phyloP scores from a whole-genome alignment of 2,797 vertebrate genomes.

The Pygocentrus nattereri region DNA sequence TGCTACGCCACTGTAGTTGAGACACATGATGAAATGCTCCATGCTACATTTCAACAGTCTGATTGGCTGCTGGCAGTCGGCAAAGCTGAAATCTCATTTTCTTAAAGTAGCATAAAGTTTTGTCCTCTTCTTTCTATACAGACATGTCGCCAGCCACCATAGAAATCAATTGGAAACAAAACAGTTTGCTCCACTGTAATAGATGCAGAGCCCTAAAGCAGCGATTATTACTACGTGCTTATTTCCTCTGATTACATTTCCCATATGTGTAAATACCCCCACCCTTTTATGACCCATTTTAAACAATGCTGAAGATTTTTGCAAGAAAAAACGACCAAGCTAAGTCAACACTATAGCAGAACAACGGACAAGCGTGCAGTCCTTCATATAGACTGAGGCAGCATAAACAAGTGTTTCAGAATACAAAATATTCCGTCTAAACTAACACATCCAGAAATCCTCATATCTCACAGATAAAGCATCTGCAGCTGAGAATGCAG shows the following conservation, averaged over 20 bases:
- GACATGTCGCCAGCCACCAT: too few relatives aligned
- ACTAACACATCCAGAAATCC: neutral
- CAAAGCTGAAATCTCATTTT: too few relatives aligned
- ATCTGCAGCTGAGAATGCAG: too few relatives aligned
- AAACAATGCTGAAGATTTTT: neutral
- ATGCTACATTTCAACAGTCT: too few relatives aligned
- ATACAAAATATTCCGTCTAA: conserved; percentile 6
- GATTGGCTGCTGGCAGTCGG: too few relatives aligned
- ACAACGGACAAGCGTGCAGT: conserved; percentile 14
- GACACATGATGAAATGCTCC: too few relatives aligned
- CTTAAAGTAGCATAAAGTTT: too few relatives aligned
- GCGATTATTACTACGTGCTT: neutral
- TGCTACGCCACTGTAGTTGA: too few relatives aligned
- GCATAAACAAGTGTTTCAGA: conserved; percentile 14
- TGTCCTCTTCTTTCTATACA: too few relatives aligned
- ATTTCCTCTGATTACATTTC: neutral
- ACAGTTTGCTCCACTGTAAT: neutral
- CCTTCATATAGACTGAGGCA: conserved; percentile 21
- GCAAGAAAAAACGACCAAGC: neutral
- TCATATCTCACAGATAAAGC: neutral
- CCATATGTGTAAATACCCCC: neutral
- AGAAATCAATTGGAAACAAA: too few relatives aligned
- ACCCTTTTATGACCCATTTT: neutral
- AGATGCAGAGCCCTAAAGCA: neutral
- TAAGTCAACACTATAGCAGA: neutral